phyloP scores from a whole-genome alignment of 2,113 vertebrate species.

The Nyctereutes procyonoides region DNA sequence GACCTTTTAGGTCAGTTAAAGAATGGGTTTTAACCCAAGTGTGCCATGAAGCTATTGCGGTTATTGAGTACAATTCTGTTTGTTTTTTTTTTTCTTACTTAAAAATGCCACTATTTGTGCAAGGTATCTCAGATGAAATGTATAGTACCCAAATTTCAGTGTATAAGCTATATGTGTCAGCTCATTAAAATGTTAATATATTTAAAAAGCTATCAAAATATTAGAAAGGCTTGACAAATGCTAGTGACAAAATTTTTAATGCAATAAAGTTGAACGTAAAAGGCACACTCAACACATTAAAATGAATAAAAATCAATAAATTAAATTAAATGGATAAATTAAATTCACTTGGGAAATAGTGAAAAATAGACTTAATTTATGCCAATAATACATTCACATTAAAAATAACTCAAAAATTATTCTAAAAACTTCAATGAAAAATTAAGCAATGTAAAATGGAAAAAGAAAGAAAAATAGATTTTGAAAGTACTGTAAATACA shows the following conservation, averaged over 20 bases:
- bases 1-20: background rate
- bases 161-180: background rate
- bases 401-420: background rate
- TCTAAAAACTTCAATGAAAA: background rate
- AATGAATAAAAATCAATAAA: background rate
- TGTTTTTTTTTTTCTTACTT: background rate
- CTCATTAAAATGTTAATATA: background rate
- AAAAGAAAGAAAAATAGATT: background rate
- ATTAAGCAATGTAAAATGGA: background rate
- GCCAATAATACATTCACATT: background rate
- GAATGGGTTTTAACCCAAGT: background rate
- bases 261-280: background rate
- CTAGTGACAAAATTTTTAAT: background rate
- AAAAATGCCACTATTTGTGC: background rate
- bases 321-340: background rate
- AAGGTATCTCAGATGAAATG: background rate
- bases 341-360: background rate
- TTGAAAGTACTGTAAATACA: background rate
- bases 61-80: background rate
- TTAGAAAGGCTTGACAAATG: background rate
- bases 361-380: slow-evolving; percentile 14
- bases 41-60: background rate
- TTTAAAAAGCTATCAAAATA: background rate
- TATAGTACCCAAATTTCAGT: background rate
- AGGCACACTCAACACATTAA: background rate